Base-by-base conservation (phyloP, 2,888 invertebrate species). In the Blomia tropicalis region DNA sequence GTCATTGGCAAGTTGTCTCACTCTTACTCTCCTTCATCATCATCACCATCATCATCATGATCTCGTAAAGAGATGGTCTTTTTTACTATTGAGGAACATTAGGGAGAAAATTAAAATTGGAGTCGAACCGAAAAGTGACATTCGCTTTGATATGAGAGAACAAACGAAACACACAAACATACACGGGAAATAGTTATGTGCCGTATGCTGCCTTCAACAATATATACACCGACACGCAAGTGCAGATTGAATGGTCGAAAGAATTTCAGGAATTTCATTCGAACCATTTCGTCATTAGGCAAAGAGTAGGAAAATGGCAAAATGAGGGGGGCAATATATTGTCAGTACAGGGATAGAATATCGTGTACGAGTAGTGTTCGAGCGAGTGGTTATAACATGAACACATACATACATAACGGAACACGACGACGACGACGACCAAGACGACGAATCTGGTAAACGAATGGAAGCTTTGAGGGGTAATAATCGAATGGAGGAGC, bases 181-280 rank as follows among this genome's bases (percentile, higher is more conserved):
- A 17, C 36, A 36, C 36, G 7, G 36, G 7, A 36, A 7, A 17
- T 17, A 36, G 36, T 36, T 36, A 17, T 36, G 36, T 17, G 17
- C 36, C 17, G 36, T 17, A 17, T 17, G n/a, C n/a, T n/a, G 41
- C 41, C n/a, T 41, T 14, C 41, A 41, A 41, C 14, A n/a, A n/a
- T n/a, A 41, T n/a, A 41, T 14, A 41, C 14, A n/a, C 51, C 7
- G 7, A 47, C 7, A 47, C 22, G 51, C 51, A 47, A 47, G 51
- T 47, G 51, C 51, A 47, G 51, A 47, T 47, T 47, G 51, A 47
- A 47, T 47, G 51, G 51, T 47, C 51, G 51, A 47, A 47, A 47
- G 51, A 47, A 47, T 47, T 47, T 47, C 11, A 47, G 51, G 51
- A 47, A 47, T 47, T 47, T 47, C 51, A 47, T 47, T 47, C 51